Evolutionary conservation across 2,888 invertebrate species (phyloP), one percentile per base, ranked within the genome.

Genomic region (Chrysolina haemoptera): DNA sequence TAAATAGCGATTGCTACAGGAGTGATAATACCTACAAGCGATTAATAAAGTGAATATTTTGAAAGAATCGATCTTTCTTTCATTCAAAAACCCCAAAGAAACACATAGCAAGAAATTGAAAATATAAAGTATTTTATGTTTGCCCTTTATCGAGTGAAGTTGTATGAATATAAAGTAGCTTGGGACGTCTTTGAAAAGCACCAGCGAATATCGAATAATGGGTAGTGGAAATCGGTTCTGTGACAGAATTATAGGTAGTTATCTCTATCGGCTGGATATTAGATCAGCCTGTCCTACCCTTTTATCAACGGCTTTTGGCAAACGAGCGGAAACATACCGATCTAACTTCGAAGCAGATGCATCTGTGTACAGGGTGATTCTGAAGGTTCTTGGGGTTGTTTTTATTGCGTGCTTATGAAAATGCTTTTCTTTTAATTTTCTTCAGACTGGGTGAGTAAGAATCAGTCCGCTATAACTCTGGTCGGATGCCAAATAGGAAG

Each of bases 201-300:
- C 63, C 68, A 65, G 59, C 46, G 66, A 74, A 72, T 68, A 59
- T 59, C 14, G 35, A 11, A 59, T 59, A 16, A 27, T 59, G 35
- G 27, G 74, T 80, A 76, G 76, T 70, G 72, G 70, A 74, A 80
- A 82, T 79, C 76, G 81, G 75, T 81, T 82, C 80, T 79, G 78
- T 79, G 82, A 79, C 80, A 79, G 82, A 83, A 81, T 83, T 83
- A 83, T 81, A 79, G 81, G 81, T 82, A 82, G 83, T 84, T 84
- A 84, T 84, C 82, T 82, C 82, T 78, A 82, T 81, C 81, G 78
- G 75, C 75, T 80, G 82, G 78, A 82, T 82, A 81, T 82, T 71
- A 82, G 81, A 81, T 79, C 78, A 75, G 59, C 59, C 59, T 77
- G 74, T 74, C 73, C 72, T 75, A 69, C 76, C 76, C 81, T 80